These are phyloP conservation scores for Drosophila yakuba DNA, from an alignment of 1,140 invertebrate species.

Conservation along the genomic window DNA sequence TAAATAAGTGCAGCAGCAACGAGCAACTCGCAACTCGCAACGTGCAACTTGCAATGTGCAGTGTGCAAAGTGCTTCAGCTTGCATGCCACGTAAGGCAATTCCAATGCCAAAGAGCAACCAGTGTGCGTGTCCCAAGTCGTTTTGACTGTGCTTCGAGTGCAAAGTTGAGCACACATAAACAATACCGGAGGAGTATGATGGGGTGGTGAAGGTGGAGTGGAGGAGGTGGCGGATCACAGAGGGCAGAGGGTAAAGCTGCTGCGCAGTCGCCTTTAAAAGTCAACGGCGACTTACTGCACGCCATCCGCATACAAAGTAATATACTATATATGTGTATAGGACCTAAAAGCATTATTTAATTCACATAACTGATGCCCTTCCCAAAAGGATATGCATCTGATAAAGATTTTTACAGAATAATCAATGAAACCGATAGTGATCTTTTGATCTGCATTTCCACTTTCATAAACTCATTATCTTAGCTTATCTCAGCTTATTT, in stretches of 20 bases:
- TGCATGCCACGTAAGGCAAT: conserved; percentile 52
- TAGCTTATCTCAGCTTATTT: background rate
- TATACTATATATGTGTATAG: conserved; percentile 6
- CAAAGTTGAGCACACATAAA: conserved; percentile 72
- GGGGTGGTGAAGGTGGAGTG: background rate
- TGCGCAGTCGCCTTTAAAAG: conserved; percentile 58
- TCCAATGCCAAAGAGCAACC: conserved; percentile 67
- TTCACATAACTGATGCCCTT: conserved; percentile 4
- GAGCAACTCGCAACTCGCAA: conserved; percentile 41
- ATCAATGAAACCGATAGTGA: no score
- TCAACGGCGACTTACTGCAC: conserved; percentile 57
- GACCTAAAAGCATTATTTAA: conserved; percentile 7
- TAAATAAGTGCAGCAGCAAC: conserved; percentile 68
- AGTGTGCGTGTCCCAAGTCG: conserved; percentile 81
- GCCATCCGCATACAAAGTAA: conserved; percentile 72
- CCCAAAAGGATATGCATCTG: background rate
- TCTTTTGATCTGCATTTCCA: no score
- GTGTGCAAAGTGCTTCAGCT: conserved; percentile 22
- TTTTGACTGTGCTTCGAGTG: conserved; percentile 67
- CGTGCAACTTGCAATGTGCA: conserved; percentile 34
- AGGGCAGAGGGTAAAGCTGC: conserved; percentile 22
- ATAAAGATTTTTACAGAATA: background rate
- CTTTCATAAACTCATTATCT: no score
- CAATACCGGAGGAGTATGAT: conserved; percentile 17
- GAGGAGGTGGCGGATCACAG: background rate